Conservation (phyloP, 2,888 invertebrate genomes). For the Pristionchus fissidentatus region DNA sequence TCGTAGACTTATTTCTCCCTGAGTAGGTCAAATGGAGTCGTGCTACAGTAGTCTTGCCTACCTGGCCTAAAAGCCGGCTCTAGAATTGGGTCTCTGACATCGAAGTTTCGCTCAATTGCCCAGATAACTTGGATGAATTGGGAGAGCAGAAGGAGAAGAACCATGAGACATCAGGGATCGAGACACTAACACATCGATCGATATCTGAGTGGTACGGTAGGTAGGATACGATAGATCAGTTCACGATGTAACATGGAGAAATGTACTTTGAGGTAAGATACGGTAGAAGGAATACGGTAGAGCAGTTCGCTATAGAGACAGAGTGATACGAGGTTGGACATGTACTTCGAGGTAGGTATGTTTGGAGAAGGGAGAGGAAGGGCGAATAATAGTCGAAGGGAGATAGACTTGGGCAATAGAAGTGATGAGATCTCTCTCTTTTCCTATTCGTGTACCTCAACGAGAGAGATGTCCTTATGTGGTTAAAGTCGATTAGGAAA, state of each 20-base stretch:
- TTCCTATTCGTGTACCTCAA: background rate
- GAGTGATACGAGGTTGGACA: background rate
- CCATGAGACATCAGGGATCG: slow-evolving; percentile 24
- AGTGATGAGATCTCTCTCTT: background rate
- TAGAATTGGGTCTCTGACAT: background rate
- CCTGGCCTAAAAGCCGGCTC: slow-evolving; percentile 7
- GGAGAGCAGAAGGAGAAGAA: background rate
- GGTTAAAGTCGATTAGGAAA: slow-evolving; percentile 41
- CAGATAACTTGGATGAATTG: background rate
- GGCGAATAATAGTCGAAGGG: slow-evolving; percentile 32
- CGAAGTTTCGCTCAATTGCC: background rate
- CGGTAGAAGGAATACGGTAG: background rate
- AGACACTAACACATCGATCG: slow-evolving; percentile 1
- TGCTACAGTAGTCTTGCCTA: no score
- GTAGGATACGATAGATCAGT: no score
- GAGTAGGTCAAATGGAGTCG: background rate
- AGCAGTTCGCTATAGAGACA: background rate
- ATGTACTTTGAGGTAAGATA: no score
- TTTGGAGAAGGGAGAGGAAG: slow-evolving; percentile 8
- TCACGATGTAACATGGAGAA: no score
- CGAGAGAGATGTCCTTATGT: slow-evolving; percentile 14
- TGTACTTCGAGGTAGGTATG: background rate
- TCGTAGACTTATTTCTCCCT: background rate
- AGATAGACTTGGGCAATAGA: background rate
- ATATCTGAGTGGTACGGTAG: slow-evolving; percentile 15